Conservation (phyloP, 35 echinoderm and acorn worm genomes). For the Ophiothrix spiculata region DNA sequence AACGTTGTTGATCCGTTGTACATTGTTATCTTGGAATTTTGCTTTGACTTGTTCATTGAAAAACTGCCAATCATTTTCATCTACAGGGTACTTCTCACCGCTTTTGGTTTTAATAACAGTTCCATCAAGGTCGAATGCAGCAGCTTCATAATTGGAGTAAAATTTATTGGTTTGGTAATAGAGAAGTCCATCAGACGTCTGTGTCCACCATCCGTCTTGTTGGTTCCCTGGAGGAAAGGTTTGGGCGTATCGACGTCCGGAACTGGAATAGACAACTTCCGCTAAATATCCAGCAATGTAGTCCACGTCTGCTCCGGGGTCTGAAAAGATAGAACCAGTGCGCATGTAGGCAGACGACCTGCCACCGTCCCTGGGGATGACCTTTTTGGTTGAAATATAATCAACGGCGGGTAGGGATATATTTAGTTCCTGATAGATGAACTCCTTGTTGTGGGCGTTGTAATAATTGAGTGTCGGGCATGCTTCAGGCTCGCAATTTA, state of each 20-base stretch:
- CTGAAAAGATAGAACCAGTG: constrained; percentile 15
- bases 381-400: constrained; percentile 37
- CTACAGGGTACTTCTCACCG: constrained; percentile 5
- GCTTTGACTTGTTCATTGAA: neutral
- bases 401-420: neutral
- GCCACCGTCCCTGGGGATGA: neutral
- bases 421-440: constrained; percentile 10
- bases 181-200: constrained; percentile 24
- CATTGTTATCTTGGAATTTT: constrained; percentile 11
- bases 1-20: constrained; percentile 22
- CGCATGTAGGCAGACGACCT: constrained; percentile 16
- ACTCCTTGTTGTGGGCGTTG: neutral
- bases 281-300: constrained; percentile 4
- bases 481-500: constrained; percentile 20
- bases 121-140: constrained; percentile 26
- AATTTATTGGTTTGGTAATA: constrained; percentile 25
- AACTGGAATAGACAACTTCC: constrained; percentile 21
- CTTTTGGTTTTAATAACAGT: constrained; percentile 29
- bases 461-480: neutral
- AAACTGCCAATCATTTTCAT: constrained; percentile 24
- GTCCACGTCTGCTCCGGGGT: neutral
- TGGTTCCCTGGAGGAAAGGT: constrained; percentile 17
- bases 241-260: neutral
- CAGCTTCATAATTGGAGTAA: neutral
- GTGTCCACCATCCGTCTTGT: constrained; percentile 26